Evolutionary conservation across 2,797 vertebrate species (phyloP).

Genomic region (Rhinoraja longicauda): DNA sequence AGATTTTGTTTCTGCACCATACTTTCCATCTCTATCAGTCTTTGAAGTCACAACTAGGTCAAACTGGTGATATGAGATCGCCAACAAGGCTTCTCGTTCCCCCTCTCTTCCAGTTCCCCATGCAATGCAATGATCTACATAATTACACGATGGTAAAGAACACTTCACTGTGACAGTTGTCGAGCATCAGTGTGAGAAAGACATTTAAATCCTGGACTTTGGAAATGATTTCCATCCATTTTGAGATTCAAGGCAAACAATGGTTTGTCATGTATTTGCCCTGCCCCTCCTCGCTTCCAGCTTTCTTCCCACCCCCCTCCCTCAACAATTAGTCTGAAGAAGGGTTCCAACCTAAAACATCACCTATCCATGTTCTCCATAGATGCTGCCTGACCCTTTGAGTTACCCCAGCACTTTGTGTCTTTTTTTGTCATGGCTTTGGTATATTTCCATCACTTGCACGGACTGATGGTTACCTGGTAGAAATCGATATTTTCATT

Average conservation of each 20-base stretch:
- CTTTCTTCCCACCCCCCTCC: too few relatives aligned
- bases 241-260: background rate
- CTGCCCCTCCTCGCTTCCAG: too few relatives aligned
- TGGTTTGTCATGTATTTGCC: background rate
- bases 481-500: background rate
- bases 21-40: too few relatives aligned
- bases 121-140: background rate
- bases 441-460: background rate
- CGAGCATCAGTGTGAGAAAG: background rate
- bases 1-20: background rate
- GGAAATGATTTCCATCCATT: background rate
- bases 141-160: background rate
- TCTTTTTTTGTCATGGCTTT: background rate
- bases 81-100: background rate
- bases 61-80: background rate
- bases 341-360: too few relatives aligned
- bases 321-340: too few relatives aligned
- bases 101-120: background rate
- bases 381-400: too few relatives aligned
- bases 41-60: background rate
- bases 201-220: background rate
- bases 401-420: too few relatives aligned
- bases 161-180: background rate
- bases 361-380: too few relatives aligned
- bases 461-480: background rate